Evolutionary conservation across 2,888 invertebrate genomes (phyloP).

Genomic region (Liodrosophila aerea): DNA sequence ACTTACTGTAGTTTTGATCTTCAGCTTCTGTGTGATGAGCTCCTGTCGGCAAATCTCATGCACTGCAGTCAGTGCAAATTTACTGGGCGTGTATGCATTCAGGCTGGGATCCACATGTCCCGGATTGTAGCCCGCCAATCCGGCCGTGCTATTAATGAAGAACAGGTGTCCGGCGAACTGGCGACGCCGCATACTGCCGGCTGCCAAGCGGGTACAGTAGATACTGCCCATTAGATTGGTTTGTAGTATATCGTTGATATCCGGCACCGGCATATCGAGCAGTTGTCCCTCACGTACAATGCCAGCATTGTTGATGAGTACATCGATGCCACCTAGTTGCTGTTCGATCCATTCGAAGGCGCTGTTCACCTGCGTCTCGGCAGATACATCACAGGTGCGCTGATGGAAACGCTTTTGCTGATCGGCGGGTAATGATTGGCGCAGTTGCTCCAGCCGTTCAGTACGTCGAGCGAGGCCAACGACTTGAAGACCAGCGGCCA

Average conservation of each 20-base stretch:
- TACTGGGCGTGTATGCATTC: slow-evolving; percentile 79
- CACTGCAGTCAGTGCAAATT: slow-evolving; percentile 79
- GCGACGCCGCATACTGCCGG: slow-evolving; percentile 83
- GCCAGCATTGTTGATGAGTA: slow-evolving; percentile 86
- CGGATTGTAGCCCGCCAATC: slow-evolving; percentile 71
- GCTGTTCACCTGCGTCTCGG: slow-evolving; percentile 83
- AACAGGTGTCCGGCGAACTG: slow-evolving; percentile 77
- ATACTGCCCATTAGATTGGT: slow-evolving; percentile 83
- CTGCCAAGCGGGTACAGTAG: slow-evolving; percentile 83
- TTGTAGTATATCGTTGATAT: slow-evolving; percentile 81
- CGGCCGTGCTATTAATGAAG: slow-evolving; percentile 78
- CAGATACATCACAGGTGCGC: slow-evolving; percentile 83
- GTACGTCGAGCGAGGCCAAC: slow-evolving; percentile 83
- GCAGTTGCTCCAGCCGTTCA: slow-evolving; percentile 67
- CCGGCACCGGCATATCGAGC: slow-evolving; percentile 68
- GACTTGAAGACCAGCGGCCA: slow-evolving; percentile 84
- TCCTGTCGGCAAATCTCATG: slow-evolving; percentile 80
- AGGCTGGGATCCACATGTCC: slow-evolving; percentile 62
- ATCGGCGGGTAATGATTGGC: slow-evolving; percentile 55
- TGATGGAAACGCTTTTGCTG: slow-evolving; percentile 65
- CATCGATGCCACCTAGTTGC: slow-evolving; percentile 84
- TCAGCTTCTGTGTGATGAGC: slow-evolving; percentile 69
- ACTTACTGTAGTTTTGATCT: slow-evolving; percentile 81
- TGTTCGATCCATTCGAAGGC: slow-evolving; percentile 84
- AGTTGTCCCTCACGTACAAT: slow-evolving; percentile 76